Evolutionary conservation across 2,797 vertebrate species (phyloP), one percentile per base, ranked within the genome.

Genomic region (Oceanodroma leucorhoa): DNA sequence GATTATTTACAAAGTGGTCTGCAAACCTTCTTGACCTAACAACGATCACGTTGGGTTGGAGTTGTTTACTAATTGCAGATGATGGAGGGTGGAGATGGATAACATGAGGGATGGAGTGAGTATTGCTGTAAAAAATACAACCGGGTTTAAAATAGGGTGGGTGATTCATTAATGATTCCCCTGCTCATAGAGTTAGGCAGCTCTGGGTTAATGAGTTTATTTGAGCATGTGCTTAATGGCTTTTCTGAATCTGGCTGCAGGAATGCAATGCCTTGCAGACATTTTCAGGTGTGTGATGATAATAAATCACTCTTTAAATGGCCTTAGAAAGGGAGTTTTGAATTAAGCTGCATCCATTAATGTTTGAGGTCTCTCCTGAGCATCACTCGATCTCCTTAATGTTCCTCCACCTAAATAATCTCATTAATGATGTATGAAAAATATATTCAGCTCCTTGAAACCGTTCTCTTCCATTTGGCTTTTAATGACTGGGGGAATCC

Each of bases 301-400:
- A 90, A 96, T 95, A 95, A 95, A 96, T 95, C 88, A 91, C 82
- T 53, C 92, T 73, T 85, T 72, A 80, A 96, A 91, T 9, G 51
- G 58, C 70, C 58, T 84, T n/a, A 17, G 69, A 75, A 81, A 23
- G 27, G 65, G 72, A 88, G 27, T 54, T 94, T 43, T 23, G 94
- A 91, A 79, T 34, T 21, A 64, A 82, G 65, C 66, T 62, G 80
- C 79, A 34, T 34, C 84, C 13, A 2, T 80, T 93, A 67, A 94
- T 6, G n/a, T 24, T 51, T 2, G 1, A 75, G 50, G 21, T 46
- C 76, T 82, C 96, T 96, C 90, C 61, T 66, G 92, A 95, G 93
- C 94, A 90, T 95, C 92, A 24, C 89, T 87, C 23, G 21, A 29
- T 78, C 84, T 86, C 83, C 87, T 90, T 91, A 60, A 93, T 36